Conservation (phyloP, 1,140 invertebrate species). For the Drosophila eugracilis region DNA sequence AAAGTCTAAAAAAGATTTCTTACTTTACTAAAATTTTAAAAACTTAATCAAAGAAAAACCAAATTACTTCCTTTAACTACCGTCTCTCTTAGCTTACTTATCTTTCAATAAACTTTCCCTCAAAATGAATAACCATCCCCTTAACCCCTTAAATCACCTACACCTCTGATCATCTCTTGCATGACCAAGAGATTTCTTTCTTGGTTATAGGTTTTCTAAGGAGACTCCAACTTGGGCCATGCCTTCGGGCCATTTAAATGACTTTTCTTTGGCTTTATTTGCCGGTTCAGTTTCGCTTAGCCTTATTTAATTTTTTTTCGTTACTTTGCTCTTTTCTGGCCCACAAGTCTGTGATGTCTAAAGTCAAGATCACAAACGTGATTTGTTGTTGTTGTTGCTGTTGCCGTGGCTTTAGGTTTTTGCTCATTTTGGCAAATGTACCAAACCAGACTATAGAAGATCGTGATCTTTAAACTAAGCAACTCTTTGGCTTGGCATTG, state of each 20-base stretch:
- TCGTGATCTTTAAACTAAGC: conserved; percentile 80
- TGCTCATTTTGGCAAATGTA: conserved; percentile 73
- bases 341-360: conserved; percentile 56
- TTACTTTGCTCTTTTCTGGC: conserved; percentile 40
- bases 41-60: too few relatives aligned
- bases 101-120: neutral
- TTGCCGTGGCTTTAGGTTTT: conserved; percentile 54
- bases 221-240: conserved; percentile 41
- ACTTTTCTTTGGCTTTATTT: conserved; percentile 62
- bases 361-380: conserved; percentile 82
- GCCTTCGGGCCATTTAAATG: conserved; percentile 68
- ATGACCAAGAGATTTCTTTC: conserved; percentile 21
- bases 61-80: too few relatives aligned
- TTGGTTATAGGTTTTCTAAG: conserved; percentile 18
- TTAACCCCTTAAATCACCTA: neutral
- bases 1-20: too few relatives aligned
- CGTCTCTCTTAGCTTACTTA: neutral
- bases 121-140: neutral
- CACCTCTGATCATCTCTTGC: conserved; percentile 26
- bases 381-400: conserved; percentile 68
- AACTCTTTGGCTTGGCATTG: conserved; percentile 50
- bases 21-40: neutral
- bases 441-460: conserved; percentile 61
- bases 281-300: conserved; percentile 47
- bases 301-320: conserved; percentile 32